Evolutionary conservation across 1,140 invertebrate species (phyloP).

Genomic region (Leptestheria dahalacensis): DNA sequence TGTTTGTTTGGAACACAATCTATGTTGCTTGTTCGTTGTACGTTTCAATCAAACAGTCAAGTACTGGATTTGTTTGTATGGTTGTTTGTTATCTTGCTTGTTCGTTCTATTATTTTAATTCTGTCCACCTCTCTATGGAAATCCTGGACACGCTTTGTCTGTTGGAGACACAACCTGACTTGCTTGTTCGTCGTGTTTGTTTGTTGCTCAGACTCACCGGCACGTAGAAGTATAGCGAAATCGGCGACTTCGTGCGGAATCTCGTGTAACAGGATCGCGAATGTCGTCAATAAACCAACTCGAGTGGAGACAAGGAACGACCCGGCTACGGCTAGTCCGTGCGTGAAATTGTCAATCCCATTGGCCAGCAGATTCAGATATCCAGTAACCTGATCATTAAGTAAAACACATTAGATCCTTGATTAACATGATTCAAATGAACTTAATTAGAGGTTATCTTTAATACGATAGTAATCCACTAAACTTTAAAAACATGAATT

Average conservation of each 20-base stretch:
- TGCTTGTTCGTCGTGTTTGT: no score
- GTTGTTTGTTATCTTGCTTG: no score
- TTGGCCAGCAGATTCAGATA: constrained; percentile 92
- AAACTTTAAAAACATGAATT: not conserved
- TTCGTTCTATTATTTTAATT: not conserved
- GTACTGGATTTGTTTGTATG: no score
- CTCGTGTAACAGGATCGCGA: constrained; percentile 84
- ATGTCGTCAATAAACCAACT: constrained; percentile 76
- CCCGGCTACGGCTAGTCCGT: constrained; percentile 88
- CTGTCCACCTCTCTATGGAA: not conserved
- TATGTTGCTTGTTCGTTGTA: no score
- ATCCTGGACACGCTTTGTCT: no score
- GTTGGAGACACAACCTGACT: no score
- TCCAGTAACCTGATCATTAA: constrained; percentile 50
- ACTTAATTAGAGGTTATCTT: not conserved
- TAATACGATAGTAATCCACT: no score
- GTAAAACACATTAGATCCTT: not conserved
- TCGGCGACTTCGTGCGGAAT: constrained; percentile 96
- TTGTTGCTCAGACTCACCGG: no score
- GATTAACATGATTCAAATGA: not conserved
- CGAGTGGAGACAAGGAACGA: constrained; percentile 78
- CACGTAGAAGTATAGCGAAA: constrained; percentile 85
- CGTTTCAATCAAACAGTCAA: no score
- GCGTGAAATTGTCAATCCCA: constrained; percentile 93
- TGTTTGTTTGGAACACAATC: no score